Evolutionary conservation across 2,888 invertebrate species (phyloP), one percentile per base, ranked within the genome.

Genomic region (Helicoverpa assulta): DNA sequence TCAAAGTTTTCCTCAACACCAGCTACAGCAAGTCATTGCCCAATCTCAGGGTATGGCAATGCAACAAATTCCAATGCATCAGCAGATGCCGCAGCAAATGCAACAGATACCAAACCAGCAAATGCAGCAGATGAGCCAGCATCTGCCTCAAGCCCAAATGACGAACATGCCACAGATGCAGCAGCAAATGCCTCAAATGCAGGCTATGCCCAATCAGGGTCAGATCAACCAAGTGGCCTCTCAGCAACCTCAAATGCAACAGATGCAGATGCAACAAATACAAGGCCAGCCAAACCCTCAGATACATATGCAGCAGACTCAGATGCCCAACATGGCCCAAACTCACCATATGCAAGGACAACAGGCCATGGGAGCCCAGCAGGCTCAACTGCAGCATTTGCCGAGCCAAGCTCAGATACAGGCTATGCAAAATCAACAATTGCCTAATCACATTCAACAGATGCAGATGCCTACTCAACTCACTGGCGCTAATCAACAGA

Each of bases 41-140:
- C 96, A 95, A 82, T 90, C 95, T 5, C 96, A 96, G 84, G 95
- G 93, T 55, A 95, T 96, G 77, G 89, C 95, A 43, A 95, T 96
- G 93, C 96, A 96, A 84, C 96, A 96, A 82, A 94, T 96, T 78
- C 96, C 96, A 40, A 95, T 96, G 93, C 95, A 96, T 71, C 96
- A 96, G 80, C 95, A 94, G 81, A 94, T 95, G 86, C 94, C 96
- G 19, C 96, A 96, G 82, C 96, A 96, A 82, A 93, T 96, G 93
- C 95, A 96, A 83, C 96, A 95, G 86, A 95, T 95, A 77, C 95
- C 95, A 64, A 94, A 95, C 76, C 95, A 95, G 85, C 96, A 96
- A 89, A 95, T 96, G 93, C 96, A 92, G 88, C 96, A 92, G 90
- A 94, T 96, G 81, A 90, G 92, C 80, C 95, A 95, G 82, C 95